phyloP scores from a whole-genome alignment of 2,113 vertebrate species.

The Saccopteryx leptura region DNA sequence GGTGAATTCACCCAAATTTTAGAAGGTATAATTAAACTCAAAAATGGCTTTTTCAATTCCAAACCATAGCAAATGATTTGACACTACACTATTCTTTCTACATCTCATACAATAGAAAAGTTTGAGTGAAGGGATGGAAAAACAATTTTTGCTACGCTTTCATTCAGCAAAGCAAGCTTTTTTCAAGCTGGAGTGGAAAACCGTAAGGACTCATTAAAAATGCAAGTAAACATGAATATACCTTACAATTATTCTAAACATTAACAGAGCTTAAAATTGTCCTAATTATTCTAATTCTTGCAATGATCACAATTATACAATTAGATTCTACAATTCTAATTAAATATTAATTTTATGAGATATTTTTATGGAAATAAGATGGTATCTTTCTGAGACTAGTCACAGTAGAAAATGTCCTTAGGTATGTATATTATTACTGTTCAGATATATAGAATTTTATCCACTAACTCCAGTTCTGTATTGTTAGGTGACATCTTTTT shows the following conservation, averaged over 20 bases:
- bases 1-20: conserved; percentile 43
- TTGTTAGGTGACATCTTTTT: background rate
- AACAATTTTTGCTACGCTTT: background rate
- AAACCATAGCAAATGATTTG: conserved; percentile 47
- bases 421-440: background rate
- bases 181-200: background rate
- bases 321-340: background rate
- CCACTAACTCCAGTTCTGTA: background rate
- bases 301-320: background rate
- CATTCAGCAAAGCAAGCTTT: background rate
- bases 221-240: background rate
- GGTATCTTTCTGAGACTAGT: background rate
- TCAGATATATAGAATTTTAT: background rate
- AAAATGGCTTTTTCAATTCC: background rate
- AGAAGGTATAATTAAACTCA: conserved; percentile 54
- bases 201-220: background rate
- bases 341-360: background rate
- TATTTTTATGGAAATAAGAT: background rate
- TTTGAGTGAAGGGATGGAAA: background rate
- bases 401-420: background rate
- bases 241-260: background rate
- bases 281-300: background rate
- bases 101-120: background rate
- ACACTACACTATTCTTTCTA: background rate
- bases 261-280: background rate